These are phyloP conservation scores for Platycheirus albimanus DNA, from an alignment of 2,888 invertebrate species.

Conservation along the genomic window DNA sequence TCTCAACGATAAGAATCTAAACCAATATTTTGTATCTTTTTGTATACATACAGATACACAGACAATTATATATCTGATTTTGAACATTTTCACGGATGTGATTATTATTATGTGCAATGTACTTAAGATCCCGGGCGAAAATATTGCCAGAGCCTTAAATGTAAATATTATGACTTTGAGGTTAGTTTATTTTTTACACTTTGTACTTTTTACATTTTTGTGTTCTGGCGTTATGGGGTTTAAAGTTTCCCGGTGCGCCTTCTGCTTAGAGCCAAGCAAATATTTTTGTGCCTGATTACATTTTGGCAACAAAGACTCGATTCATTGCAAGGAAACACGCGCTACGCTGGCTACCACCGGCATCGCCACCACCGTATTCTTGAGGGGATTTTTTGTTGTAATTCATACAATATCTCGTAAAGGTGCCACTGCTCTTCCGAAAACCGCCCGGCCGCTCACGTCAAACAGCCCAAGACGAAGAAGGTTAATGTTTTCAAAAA, in stretches of 20 bases:
- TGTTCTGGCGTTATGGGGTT: neutral
- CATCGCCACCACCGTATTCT: neutral
- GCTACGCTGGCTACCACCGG: neutral
- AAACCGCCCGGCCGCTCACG: neutral
- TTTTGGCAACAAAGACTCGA: conserved; percentile 40
- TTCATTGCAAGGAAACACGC: conserved; percentile 25
- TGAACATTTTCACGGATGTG: conserved; percentile 4
- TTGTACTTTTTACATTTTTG: too few relatives aligned
- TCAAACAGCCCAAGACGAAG: neutral
- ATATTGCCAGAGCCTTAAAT: conserved; percentile 11
- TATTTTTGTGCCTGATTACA: conserved; percentile 26
- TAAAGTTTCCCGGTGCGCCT: conserved; percentile 8
- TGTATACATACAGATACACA: neutral
- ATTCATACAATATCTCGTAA: neutral
- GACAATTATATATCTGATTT: neutral
- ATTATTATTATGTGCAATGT: conserved; percentile 2
- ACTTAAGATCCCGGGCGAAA: neutral
- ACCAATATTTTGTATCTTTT: conserved; percentile 20
- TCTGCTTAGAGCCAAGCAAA: conserved; percentile 43
- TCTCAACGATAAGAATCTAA: conserved; percentile 9
- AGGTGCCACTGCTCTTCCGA: conserved; percentile 18
- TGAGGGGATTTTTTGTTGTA: neutral
- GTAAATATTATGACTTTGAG: conserved; percentile 35
- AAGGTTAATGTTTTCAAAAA: conserved; percentile 32
- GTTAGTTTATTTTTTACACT: neutral